A percentile compares a stretch with the other conserved stretches of the same genome.
Evolutionary conservation across 64 coral and sea anemone genomes (phyloP).

Genomic region (Dendronephthya gigantea): DNA sequence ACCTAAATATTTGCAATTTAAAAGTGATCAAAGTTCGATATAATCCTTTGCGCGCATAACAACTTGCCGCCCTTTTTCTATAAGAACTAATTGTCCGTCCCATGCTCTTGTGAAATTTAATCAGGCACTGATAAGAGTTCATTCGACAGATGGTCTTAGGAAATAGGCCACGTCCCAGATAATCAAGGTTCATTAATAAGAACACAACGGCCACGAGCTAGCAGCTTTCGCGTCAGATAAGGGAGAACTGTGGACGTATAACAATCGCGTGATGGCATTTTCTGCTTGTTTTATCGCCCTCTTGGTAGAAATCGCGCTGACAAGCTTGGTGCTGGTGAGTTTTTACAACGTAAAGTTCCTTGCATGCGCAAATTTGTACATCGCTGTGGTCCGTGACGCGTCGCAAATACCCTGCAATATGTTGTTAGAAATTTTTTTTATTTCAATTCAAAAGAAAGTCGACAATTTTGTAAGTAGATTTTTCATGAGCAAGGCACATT

Average conservation of each 20-base stretch:
- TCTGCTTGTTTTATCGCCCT: not conserved
- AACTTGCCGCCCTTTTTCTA: not conserved
- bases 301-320: not conserved
- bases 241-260: not conserved
- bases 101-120: constrained; percentile 16
- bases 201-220: not conserved
- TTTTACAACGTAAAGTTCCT: no score
- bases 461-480: no score
- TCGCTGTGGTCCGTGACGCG: no score
- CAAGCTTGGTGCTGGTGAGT: not conserved
- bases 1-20: not conserved
- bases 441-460: no score
- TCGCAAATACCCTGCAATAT: no score
- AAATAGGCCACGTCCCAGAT: not conserved
- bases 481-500: no score
- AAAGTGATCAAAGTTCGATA: not conserved
- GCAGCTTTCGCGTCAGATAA: not conserved
- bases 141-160: not conserved
- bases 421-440: no score
- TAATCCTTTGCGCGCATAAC: not conserved
- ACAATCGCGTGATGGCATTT: not conserved
- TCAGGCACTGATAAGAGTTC: not conserved
- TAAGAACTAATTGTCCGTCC: not conserved
- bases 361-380: no score
- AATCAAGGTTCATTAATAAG: constrained; percentile 1